Conservation (phyloP, 1,140 invertebrate species). For the Calephelis virginiensis region DNA sequence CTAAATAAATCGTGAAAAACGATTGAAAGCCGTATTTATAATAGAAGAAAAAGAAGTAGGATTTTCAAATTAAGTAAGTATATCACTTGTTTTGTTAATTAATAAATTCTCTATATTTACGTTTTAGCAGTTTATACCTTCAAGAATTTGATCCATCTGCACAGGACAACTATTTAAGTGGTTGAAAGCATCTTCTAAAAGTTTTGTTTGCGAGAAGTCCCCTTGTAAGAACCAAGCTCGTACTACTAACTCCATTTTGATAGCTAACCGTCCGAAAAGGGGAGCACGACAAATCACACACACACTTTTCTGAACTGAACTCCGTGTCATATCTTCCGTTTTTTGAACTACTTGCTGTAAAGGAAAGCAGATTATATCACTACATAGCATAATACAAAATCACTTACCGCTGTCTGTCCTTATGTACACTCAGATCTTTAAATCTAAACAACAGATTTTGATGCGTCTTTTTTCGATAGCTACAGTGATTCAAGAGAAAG, state of each 20-base stretch:
- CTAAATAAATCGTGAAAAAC: too few relatives aligned
- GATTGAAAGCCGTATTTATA: too few relatives aligned
- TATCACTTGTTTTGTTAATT: too few relatives aligned
- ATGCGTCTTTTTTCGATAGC: too few relatives aligned
- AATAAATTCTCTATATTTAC: too few relatives aligned
- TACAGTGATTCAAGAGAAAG: too few relatives aligned
- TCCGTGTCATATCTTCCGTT: constrained; percentile 98
- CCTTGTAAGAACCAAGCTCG: constrained; percentile 98
- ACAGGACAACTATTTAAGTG: constrained; percentile 93
- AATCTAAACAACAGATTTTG: too few relatives aligned
- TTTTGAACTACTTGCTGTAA: constrained; percentile 92
- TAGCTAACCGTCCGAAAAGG: constrained; percentile 94
- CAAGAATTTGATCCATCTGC: constrained; percentile 87
- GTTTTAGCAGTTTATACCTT: constrained; percentile 79
- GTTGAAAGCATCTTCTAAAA: constrained; percentile 95
- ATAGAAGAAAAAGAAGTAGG: too few relatives aligned
- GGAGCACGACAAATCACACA: constrained; percentile 89
- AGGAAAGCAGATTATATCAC: constrained; percentile 9
- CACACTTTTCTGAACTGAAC: constrained; percentile 80
- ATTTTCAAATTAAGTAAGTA: too few relatives aligned
- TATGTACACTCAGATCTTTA: too few relatives aligned
- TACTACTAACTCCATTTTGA: constrained; percentile 97
- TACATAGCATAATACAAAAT: too few relatives aligned
- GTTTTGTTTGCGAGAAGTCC: constrained; percentile 93
- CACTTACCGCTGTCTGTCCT: too few relatives aligned